These are phyloP conservation scores for Drosophila erecta DNA, from an alignment of 1,140 invertebrate species.

Conservation along the genomic window DNA sequence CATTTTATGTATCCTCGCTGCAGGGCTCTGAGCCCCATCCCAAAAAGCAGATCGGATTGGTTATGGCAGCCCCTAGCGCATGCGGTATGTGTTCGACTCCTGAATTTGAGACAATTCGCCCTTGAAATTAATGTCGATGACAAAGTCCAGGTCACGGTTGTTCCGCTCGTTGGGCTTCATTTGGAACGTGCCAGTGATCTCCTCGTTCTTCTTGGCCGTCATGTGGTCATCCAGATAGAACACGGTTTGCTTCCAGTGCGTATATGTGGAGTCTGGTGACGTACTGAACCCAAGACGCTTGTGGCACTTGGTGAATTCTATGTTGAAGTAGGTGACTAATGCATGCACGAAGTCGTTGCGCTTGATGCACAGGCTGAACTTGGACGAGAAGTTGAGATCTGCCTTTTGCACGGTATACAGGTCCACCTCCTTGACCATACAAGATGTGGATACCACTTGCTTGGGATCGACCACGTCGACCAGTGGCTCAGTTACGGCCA, in stretches of 20 bases:
- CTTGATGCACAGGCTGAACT: conserved; percentile 93
- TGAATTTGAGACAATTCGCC: conserved; percentile 96
- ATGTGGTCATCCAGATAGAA: conserved; percentile 99
- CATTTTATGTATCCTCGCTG: conserved; percentile 48
- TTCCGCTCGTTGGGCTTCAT: conserved; percentile 98
- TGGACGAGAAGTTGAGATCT: conserved; percentile 96
- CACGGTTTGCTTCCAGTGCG: conserved; percentile 99
- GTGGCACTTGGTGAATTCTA: conserved; percentile 99
- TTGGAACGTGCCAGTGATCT: conserved; percentile 95
- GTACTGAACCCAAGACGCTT: conserved; percentile 99
- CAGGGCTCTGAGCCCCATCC: conserved; percentile 37
- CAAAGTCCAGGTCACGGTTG: conserved; percentile 98
- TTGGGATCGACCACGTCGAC: conserved; percentile 99
- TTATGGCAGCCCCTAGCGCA: conserved; percentile 90
- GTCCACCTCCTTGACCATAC: conserved; percentile 97
- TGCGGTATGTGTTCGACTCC: conserved; percentile 96
- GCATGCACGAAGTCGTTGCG: conserved; percentile 99
- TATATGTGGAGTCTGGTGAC: conserved; percentile 98
- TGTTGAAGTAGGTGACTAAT: conserved; percentile 98
- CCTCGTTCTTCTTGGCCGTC: conserved; percentile 97
- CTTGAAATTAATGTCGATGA: conserved; percentile 96
- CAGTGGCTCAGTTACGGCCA: conserved; percentile 98
- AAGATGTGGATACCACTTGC: conserved; percentile 97
- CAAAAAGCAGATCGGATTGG: conserved; percentile 25
- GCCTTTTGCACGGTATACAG: conserved; percentile 98